phyloP scores from a whole-genome alignment of 2,888 invertebrate species.

The Leptinotarsa haldemani region DNA sequence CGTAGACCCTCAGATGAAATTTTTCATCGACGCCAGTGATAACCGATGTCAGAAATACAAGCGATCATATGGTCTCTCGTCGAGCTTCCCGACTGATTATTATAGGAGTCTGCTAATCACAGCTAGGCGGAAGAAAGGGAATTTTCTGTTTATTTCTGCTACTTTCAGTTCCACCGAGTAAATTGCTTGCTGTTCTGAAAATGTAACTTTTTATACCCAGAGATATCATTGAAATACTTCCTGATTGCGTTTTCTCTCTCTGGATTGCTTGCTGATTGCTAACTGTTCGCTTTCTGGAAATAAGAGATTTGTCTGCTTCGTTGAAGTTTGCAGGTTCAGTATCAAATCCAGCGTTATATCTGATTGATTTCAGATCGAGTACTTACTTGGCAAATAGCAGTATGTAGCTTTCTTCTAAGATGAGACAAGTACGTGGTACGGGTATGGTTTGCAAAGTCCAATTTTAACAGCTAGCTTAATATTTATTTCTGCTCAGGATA shows the following conservation, averaged over 20 bases:
- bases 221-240: background rate
- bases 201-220: background rate
- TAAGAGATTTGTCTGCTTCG: background rate
- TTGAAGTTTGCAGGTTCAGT: too few species aligned
- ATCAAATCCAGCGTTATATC: too few species aligned
- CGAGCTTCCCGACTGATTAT: conserved; percentile 1
- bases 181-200: conserved; percentile 3
- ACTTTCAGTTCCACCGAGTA: background rate
- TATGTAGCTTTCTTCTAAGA: too few species aligned
- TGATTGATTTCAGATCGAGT: too few species aligned
- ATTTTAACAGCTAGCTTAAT: too few species aligned
- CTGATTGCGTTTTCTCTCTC: background rate
- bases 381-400: too few species aligned
- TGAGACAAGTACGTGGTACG: too few species aligned
- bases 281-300: background rate
- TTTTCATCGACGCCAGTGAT: background rate
- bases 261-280: background rate
- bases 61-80: background rate
- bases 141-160: conserved; percentile 8
- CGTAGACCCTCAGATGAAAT: background rate
- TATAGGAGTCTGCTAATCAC: conserved; percentile 13
- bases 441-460: too few species aligned
- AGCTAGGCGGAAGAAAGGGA: background rate
- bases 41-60: background rate
- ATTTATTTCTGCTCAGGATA: too few species aligned